Conservation (phyloP, 2,888 invertebrate genomes). For the Patella depressa region DNA sequence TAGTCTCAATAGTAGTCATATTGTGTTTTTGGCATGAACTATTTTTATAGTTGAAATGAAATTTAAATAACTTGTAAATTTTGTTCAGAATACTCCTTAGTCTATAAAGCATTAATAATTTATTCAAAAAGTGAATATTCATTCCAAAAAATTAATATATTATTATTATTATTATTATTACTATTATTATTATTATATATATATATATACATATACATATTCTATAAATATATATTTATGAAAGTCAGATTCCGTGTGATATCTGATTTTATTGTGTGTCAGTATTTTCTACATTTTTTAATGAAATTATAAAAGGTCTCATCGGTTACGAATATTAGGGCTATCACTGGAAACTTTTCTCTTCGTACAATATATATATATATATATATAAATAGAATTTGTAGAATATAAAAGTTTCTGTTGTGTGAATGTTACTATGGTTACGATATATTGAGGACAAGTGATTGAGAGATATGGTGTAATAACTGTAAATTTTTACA, state of each 20-base stretch:
- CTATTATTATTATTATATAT: conserved; percentile 2
- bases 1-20: neutral
- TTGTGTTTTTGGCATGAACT: conserved; percentile 9
- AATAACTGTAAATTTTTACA: too few species aligned
- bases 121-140: conserved; percentile 13
- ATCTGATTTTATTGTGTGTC: neutral
- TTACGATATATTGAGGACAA: too few species aligned
- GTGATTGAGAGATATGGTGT: too few species aligned
- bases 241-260: neutral
- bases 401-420: too few species aligned
- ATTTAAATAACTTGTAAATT: conserved; percentile 5
- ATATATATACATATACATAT: neutral
- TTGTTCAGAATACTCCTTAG: conserved; percentile 9
- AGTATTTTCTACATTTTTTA: neutral
- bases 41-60: neutral
- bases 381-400: too few species aligned
- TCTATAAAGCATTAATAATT: conserved; percentile 12
- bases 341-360: too few species aligned
- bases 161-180: neutral
- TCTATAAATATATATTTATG: neutral
- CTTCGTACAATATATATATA: too few species aligned
- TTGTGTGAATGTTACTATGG: too few species aligned
- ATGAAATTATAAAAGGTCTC: neutral
- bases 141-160: conserved; percentile 12
- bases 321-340: too few species aligned